Evolutionary conservation across 1,140 invertebrate genomes (phyloP), one percentile per base, ranked within the genome.

Genomic region (Holcopasites calliopsidis): DNA sequence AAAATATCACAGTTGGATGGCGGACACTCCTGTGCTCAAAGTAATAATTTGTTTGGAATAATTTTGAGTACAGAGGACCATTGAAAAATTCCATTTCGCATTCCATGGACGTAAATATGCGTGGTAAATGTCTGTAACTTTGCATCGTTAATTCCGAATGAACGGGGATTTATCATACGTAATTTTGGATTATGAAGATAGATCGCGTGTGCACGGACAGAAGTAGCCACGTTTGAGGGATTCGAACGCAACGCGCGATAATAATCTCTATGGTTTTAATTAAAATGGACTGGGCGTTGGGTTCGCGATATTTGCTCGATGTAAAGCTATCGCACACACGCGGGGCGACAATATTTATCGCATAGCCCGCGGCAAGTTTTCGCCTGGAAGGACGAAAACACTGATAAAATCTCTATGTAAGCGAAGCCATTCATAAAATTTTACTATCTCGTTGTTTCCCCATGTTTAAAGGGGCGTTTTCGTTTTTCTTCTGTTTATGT

Each of bases 201-300:
- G 7, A 40, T 58, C 11, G 42, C 2, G 2, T 31, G 23, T 38
- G 47, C 38, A 13, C 23, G 33, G n/a, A 0, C n/a, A 38, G 5
- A 42, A 28, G 38, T 35, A 49, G 23, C 16, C 28, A 40, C 3
- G 21, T 61, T 38, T 28, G 42, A 50, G 21, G 26, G 13, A 70
- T 13, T 10, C 21, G 42, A 60, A 40, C 28, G 52, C 16, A 31
- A 54, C 52, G 62, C n/a, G 13, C 21, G 21, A 5, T 26, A 50
- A 35, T 47, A 23, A 61, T 61, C 33, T 28, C 31, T 31, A 71
- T 40, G 55, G 44, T 33, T 71, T 71, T 71, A 71, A 71, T 71
- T 71, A 71, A 71, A 71, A 71, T 50, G 33, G 33, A 31, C 28
- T 58, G 28, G 28, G 2, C 26, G 18, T 31, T 31, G 23, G 23